A percentile compares a stretch with the other conserved stretches of the same genome.
These are phyloP conservation scores for Nasonia longicornis DNA, from an alignment of 1,140 invertebrate species.

Conservation along the genomic window DNA sequence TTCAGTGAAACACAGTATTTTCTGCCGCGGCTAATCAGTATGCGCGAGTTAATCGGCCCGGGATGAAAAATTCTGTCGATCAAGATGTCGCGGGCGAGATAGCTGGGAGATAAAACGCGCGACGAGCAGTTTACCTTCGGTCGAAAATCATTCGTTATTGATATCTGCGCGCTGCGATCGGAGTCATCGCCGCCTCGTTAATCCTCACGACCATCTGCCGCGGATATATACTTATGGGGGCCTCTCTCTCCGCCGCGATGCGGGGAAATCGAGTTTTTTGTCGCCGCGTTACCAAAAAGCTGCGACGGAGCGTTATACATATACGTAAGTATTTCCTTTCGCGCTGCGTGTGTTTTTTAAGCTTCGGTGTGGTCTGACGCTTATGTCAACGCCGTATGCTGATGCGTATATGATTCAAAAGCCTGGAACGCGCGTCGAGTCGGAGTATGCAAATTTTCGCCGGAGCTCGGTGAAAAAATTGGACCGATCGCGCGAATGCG, in stretches of 20 bases:
- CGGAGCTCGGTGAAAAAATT: background rate
- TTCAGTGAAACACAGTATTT: background rate
- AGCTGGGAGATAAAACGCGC: constrained; percentile 32
- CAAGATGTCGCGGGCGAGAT: constrained; percentile 29
- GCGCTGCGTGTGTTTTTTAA: background rate
- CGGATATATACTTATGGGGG: constrained; percentile 14
- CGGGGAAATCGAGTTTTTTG: constrained; percentile 25
- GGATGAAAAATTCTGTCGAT: constrained; percentile 19
- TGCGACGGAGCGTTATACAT: background rate
- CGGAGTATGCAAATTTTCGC: background rate
- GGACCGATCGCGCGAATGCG: background rate
- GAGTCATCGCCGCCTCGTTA: constrained; percentile 48
- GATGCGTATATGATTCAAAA: background rate
- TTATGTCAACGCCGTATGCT: background rate
- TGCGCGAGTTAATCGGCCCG: no score
- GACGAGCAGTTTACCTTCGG: constrained; percentile 45
- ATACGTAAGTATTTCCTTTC: background rate
- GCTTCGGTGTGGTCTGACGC: background rate
- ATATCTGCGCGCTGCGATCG: constrained; percentile 48
- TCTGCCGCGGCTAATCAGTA: background rate
- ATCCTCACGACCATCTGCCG: constrained; percentile 49
- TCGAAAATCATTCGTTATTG: constrained; percentile 49
- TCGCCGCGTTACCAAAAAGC: background rate
- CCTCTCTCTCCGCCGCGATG: background rate
- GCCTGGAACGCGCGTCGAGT: background rate